A percentile compares a stretch with the other conserved stretches of the same genome.
Conservation (phyloP, 2,113 vertebrate species). For the Anarhynchus alexandrinus region DNA sequence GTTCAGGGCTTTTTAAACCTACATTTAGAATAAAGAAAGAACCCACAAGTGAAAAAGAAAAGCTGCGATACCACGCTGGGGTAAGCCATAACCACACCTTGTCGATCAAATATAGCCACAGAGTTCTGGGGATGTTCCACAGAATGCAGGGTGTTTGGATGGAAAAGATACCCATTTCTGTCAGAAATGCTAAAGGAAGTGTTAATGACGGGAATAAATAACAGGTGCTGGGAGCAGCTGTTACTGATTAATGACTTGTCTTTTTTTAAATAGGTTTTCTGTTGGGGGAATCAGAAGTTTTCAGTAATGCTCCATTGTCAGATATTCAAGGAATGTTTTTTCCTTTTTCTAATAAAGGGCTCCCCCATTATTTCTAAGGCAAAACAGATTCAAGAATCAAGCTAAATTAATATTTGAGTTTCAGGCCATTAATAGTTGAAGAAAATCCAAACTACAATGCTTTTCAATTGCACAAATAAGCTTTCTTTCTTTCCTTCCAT, state of each 20-base stretch:
- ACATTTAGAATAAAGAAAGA: neutral
- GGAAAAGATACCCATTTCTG: conserved; percentile 42
- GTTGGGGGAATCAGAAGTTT: conserved; percentile 50
- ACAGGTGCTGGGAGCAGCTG: conserved; percentile 78
- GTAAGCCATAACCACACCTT: neutral
- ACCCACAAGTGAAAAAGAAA: neutral
- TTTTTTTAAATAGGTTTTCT: conserved; percentile 62
- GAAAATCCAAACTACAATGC: neutral
- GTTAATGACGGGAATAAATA: conserved; percentile 43
- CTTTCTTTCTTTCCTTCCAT: neutral
- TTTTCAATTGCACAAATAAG: neutral
- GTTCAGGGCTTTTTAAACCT: neutral
- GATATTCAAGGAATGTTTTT: conserved; percentile 28
- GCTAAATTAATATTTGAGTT: conserved; percentile 16
- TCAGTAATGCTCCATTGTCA: conserved; percentile 16
- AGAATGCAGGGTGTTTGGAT: neutral
- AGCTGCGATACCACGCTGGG: neutral
- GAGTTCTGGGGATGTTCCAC: conserved; percentile 9
- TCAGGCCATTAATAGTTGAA: neutral
- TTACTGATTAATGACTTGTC: conserved; percentile 48
- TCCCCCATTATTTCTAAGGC: neutral
- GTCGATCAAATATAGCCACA: neutral
- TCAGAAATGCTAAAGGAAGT: conserved; percentile 56
- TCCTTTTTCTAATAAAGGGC: neutral
- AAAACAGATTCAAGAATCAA: neutral